Percentiles rank a stretch among this genome's conserved stretches.
Conservation (phyloP, 2,888 invertebrate genomes). For the Gymnocheta viridis region DNA sequence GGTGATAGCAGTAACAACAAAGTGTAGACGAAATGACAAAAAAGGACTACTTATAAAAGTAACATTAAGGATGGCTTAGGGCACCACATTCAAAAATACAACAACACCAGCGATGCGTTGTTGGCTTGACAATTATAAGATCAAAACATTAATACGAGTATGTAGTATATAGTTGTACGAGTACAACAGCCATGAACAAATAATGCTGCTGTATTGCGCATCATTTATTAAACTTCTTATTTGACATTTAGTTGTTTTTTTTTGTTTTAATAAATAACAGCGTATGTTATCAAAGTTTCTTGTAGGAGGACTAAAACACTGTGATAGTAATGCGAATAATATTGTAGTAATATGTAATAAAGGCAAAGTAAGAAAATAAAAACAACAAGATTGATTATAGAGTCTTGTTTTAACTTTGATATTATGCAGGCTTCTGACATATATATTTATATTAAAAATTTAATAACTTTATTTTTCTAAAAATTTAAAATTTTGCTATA, state of each 20-base stretch:
- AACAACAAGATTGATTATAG: too few species aligned
- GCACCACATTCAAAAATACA: slow-evolving; percentile 28
- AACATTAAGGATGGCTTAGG: slow-evolving; percentile 32
- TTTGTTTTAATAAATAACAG: too few species aligned
- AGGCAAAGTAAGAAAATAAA: too few species aligned
- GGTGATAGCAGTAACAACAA: slow-evolving; percentile 27
- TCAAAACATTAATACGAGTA: slow-evolving; percentile 9
- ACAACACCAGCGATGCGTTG: slow-evolving; percentile 39
- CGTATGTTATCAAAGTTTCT: too few species aligned
- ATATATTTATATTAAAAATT: too few species aligned
- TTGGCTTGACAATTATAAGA: slow-evolving; percentile 59
- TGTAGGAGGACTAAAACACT: too few species aligned
- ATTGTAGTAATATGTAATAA: too few species aligned
- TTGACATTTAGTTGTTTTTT: slow-evolving; percentile 11
- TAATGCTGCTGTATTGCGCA: slow-evolving; percentile 1
- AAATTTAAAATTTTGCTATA: too few species aligned
- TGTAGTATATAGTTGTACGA: neutral
- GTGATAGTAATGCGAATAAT: too few species aligned
- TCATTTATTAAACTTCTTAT: slow-evolving; percentile 12
- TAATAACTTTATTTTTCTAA: too few species aligned
- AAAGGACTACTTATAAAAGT: neutral
- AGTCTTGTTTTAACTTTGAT: too few species aligned
- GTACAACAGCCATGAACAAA: slow-evolving; percentile 1
- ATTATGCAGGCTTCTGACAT: too few species aligned
- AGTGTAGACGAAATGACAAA: slow-evolving; percentile 7